Base-by-base conservation (phyloP, 2,113 vertebrate genomes). In the Solenodon paradoxus region DNA sequence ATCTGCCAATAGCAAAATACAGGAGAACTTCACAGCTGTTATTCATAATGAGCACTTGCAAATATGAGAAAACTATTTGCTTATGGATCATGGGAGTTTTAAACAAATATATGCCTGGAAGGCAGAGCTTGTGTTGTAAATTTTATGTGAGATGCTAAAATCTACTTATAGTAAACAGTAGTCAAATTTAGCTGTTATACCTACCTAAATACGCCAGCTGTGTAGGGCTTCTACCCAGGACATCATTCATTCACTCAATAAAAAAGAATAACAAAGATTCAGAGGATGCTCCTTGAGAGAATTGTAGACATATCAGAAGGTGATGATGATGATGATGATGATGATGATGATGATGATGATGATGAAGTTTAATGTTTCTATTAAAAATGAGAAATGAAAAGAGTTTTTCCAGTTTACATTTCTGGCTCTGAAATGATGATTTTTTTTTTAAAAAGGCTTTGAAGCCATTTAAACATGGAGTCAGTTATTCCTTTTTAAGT, bases 91-190 rank as follows among this genome's bases (percentile, higher is more conserved):
- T 81, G 47, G 77, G 51, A 77, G 55, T 82, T 90, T 74, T 81
- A 68, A 93, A 88, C 55, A 96, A 90, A 77, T 63, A 40, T 3
- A 90, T 91, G 47, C 77, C 66, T 91, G 68, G 77, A 88, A 96
- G 49, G 40, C 72, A 96, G 72, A 93, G 42, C 12, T 85, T 74
- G 5, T 68, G 30, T 17, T 95, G n/a, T 95, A 84, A 92, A 81
- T 94, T 93, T 96, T 86, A 97, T 78, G 81, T 5, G 68, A 85
- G 53, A 16, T 38, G 26, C 45, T 92, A 42, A 97, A 92, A 96
- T 69, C 49, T 68, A 64, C 85, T 88, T 92, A 78, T 2, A n/a
- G 32, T 57, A 91, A 84, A 66, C 20, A 79, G 55, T 45, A 79
- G 51, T 63, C 71, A 94, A 63, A 81, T 22, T 53, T 51, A 92